Evolutionary conservation across 2,113 vertebrate genomes (phyloP).

Genomic region (Clinocottus analis): DNA sequence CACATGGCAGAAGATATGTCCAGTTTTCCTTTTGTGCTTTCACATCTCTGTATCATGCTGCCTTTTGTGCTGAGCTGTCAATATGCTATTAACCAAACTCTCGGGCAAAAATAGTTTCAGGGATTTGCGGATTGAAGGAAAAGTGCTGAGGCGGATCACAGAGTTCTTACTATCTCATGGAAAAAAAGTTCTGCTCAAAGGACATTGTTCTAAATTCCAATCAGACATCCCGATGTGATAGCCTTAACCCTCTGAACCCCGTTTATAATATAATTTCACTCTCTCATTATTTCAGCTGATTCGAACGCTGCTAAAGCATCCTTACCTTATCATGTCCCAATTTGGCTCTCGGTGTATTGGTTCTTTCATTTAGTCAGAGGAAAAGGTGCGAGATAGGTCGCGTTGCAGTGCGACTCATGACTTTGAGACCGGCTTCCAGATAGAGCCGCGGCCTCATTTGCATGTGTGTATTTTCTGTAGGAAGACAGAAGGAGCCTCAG

Average conservation of each 20-base stretch:
- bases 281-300: conserved; percentile 65
- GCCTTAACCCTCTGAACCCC: conserved; percentile 51
- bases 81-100: conserved; percentile 48
- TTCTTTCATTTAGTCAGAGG: conserved; percentile 51
- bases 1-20: conserved; percentile 37
- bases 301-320: conserved; percentile 41
- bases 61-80: conserved; percentile 71
- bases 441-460: conserved; percentile 49
- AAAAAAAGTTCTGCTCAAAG: conserved; percentile 51
- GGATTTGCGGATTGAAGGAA: conserved; percentile 62
- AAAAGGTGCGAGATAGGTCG: conserved; percentile 31
- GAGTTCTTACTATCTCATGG: conserved; percentile 45
- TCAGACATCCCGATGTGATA: conserved; percentile 63
- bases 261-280: conserved; percentile 63
- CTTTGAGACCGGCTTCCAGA: conserved; percentile 33
- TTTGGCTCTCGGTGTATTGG: conserved; percentile 56
- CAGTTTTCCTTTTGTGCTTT: conserved; percentile 40
- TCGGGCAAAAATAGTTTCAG: conserved; percentile 59
- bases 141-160: conserved; percentile 73
- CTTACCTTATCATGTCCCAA: conserved; percentile 55
- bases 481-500: conserved; percentile 24
- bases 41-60: conserved; percentile 35
- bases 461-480: conserved; percentile 25
- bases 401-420: conserved; percentile 8
- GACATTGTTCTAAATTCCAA: conserved; percentile 76